Evolutionary conservation across 2,888 invertebrate species (phyloP).

Genomic region (Malacosoma neustria): DNA sequence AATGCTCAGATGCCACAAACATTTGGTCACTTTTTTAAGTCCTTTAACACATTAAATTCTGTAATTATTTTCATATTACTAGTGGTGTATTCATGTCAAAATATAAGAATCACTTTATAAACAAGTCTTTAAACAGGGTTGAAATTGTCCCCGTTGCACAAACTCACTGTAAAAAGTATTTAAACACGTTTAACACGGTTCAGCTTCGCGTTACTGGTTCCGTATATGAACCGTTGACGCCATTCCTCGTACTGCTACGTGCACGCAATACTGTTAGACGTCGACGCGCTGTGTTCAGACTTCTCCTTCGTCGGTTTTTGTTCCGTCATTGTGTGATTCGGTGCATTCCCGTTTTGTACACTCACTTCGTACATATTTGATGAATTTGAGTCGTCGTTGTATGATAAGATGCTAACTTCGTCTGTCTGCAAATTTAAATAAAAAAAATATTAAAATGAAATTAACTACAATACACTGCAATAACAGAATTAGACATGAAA

Average conservation of each 20-base stretch:
- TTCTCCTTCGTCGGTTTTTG: slow-evolving; percentile 18
- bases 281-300: slow-evolving; percentile 30
- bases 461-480: no score
- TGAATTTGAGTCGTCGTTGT: slow-evolving; percentile 66
- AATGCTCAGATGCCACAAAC: not conserved
- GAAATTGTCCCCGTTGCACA: no score
- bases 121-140: no score
- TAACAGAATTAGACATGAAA: no score
- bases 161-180: slow-evolving; percentile 3
- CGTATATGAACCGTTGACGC: slow-evolving; percentile 60
- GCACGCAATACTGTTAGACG: slow-evolving; percentile 49
- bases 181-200: slow-evolving; percentile 30
- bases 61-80: not conserved
- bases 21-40: slow-evolving; percentile 1
- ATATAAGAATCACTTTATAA: not conserved
- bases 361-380: slow-evolving; percentile 57
- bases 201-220: slow-evolving; percentile 31
- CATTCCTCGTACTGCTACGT: slow-evolving; percentile 65
- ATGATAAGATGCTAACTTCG: slow-evolving; percentile 53
- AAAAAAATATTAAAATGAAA: no score
- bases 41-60: not conserved
- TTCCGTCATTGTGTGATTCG: slow-evolving; percentile 5
- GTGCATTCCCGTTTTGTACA: slow-evolving; percentile 30
- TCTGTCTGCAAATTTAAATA: slow-evolving; percentile 41
- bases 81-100: slow-evolving; percentile 1